phyloP scores from a whole-genome alignment of 2,888 invertebrate genomes.

The Neoaliturus tenellus region DNA sequence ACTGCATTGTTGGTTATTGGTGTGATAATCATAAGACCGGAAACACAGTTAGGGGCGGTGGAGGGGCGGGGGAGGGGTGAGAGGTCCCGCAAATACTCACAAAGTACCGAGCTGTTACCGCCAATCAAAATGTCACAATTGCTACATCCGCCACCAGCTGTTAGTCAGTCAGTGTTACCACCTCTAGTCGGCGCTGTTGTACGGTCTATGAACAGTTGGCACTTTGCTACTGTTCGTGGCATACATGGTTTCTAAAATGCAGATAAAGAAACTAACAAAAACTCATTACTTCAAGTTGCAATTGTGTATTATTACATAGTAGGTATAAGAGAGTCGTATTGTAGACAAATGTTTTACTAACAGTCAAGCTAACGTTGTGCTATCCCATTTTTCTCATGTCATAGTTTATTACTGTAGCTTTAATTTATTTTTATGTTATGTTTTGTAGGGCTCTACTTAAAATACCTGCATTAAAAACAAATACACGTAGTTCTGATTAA shows the following conservation, averaged over 20 bases:
- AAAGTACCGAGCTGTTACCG: slow-evolving; percentile 15
- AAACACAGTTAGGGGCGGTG: neutral
- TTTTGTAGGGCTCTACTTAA: no score
- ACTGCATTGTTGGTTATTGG: neutral
- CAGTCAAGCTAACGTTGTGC: no score
- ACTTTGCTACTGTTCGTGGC: neutral
- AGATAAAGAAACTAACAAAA: no score
- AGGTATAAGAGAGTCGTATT: no score
- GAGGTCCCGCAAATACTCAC: slow-evolving; percentile 12
- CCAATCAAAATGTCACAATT: slow-evolving; percentile 40
- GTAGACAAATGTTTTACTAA: no score
- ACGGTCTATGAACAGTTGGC: neutral
- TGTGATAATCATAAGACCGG: neutral
- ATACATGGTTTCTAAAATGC: neutral
- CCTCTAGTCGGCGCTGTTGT: neutral
- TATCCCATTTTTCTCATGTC: no score
- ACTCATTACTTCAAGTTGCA: no score
- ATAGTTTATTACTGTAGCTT: no score
- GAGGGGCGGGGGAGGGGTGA: neutral
- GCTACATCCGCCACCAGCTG: slow-evolving; percentile 32
- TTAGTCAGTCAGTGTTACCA: neutral
- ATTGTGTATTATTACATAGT: no score
- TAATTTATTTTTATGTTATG: no score
- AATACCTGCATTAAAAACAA: no score
- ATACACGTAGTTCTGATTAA: no score